These are phyloP conservation scores for Balanococcus diminutus DNA, from an alignment of 2,888 invertebrate genomes.

Conservation along the genomic window DNA sequence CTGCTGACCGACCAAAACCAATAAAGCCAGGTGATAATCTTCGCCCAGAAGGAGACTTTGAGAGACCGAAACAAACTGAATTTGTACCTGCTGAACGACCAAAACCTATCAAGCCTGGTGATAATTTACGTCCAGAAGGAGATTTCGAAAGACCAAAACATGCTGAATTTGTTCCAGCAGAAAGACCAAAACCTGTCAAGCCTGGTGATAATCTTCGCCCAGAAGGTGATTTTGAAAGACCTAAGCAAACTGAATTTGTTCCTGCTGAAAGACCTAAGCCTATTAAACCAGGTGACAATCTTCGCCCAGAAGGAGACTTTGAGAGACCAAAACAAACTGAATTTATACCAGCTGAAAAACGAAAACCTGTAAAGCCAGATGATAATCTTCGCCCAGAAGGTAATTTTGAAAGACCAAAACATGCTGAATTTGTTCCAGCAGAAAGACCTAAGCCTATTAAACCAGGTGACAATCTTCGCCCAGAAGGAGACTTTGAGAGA, in stretches of 20 bases:
- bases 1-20: conserved; percentile 63
- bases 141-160: conserved; percentile 62
- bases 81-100: conserved; percentile 58
- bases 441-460: conserved; percentile 62
- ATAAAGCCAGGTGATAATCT: conserved; percentile 62
- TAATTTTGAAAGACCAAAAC: conserved; percentile 60
- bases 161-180: conserved; percentile 58
- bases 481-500: conserved; percentile 66
- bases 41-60: conserved; percentile 62
- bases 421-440: conserved; percentile 59
- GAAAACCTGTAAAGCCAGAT: conserved; percentile 61
- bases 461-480: conserved; percentile 65
- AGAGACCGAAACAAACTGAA: conserved; percentile 60
- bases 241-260: conserved; percentile 60
- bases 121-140: conserved; percentile 66
- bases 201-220: conserved; percentile 67
- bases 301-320: conserved; percentile 63
- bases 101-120: conserved; percentile 63
- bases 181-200: conserved; percentile 62
- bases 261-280: conserved; percentile 62
- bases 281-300: conserved; percentile 64
- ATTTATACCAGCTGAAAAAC: conserved; percentile 66
- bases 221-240: conserved; percentile 65
- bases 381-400: conserved; percentile 61
- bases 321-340: conserved; percentile 59